These are phyloP conservation scores for Rafetus swinhoei DNA, from an alignment of 2,113 vertebrate species.

Conservation along the genomic window DNA sequence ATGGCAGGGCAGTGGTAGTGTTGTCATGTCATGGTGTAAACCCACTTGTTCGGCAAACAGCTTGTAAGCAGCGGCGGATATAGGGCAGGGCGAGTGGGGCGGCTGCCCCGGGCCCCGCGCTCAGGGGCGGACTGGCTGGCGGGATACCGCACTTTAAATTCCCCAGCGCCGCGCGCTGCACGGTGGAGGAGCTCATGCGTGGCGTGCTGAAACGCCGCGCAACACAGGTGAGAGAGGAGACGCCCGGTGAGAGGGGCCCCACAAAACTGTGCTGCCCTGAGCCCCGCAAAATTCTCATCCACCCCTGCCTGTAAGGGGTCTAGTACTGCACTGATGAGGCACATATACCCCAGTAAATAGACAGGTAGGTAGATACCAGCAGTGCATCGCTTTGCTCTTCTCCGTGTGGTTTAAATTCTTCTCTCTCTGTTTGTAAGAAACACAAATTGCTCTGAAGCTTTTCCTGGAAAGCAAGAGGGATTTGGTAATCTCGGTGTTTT, in stretches of 20 bases:
- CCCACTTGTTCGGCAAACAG: background rate
- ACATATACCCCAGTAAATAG: fast-evolving
- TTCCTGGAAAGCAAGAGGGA: background rate
- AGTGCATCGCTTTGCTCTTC: fast-evolving
- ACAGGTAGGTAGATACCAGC: background rate
- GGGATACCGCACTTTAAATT: too few species aligned
- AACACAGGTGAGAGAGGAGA: too few species aligned
- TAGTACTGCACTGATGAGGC: background rate
- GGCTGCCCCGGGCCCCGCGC: too few species aligned
- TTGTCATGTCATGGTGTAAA: background rate
- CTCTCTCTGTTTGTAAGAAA: background rate
- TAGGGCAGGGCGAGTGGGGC: too few species aligned
- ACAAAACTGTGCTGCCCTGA: too few species aligned
- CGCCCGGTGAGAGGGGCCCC: too few species aligned
- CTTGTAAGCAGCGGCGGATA: too few species aligned
- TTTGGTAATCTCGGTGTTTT: background rate
- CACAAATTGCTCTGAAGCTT: background rate
- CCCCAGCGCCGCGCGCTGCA: too few species aligned
- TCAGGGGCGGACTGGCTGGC: too few species aligned
- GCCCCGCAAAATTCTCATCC: too few species aligned
- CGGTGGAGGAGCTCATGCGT: too few species aligned
- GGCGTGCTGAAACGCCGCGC: too few species aligned
- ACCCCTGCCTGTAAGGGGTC: background rate
- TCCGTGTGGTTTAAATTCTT: background rate
- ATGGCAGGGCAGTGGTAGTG: background rate